phyloP scores from a whole-genome alignment of 2,888 invertebrate genomes.

The Agonopterix heracliana region DNA sequence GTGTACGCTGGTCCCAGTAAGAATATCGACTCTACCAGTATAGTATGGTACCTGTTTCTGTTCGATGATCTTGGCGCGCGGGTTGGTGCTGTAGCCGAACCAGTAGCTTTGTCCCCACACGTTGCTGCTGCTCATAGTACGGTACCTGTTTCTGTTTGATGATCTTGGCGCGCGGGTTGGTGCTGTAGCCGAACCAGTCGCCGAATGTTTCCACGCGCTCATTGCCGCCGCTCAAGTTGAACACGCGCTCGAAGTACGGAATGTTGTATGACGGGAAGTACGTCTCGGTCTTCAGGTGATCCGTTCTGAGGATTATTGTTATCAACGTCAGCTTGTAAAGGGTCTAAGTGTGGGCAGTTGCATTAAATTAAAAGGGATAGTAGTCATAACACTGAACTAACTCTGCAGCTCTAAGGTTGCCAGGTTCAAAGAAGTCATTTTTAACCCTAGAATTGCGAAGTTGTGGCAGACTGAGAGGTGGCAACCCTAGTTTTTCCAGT shows the following conservation, averaged over 20 bases:
- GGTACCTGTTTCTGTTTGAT: conserved; percentile 75
- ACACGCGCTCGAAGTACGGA: conserved; percentile 79
- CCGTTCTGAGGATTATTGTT: conserved; percentile 36
- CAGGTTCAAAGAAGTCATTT: no score
- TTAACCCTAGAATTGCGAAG: no score
- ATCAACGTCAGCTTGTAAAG: conserved; percentile 6
- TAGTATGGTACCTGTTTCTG: conserved; percentile 66
- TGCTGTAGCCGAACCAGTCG: conserved; percentile 79
- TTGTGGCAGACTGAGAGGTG: no score
- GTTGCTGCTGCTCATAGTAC: conserved; percentile 77
- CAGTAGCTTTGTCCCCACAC: conserved; percentile 71
- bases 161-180: conserved; percentile 79
- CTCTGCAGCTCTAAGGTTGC: no score
- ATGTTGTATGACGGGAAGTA: conserved; percentile 86
- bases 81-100: conserved; percentile 80
- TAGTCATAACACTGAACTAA: no score
- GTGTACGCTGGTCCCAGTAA: no score
- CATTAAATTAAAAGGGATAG: no score
- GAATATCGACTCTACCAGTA: no score
- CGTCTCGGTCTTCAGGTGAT: conserved; percentile 24
- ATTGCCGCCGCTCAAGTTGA: conserved; percentile 77
- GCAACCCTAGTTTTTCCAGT: no score
- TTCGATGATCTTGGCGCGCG: conserved; percentile 78
- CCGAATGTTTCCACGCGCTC: conserved; percentile 66
- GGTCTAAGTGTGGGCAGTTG: no score